Evolutionary conservation across 1,140 invertebrate species (phyloP), one percentile per base, ranked within the genome.

Genomic region (Lasaia peninsularis): DNA sequence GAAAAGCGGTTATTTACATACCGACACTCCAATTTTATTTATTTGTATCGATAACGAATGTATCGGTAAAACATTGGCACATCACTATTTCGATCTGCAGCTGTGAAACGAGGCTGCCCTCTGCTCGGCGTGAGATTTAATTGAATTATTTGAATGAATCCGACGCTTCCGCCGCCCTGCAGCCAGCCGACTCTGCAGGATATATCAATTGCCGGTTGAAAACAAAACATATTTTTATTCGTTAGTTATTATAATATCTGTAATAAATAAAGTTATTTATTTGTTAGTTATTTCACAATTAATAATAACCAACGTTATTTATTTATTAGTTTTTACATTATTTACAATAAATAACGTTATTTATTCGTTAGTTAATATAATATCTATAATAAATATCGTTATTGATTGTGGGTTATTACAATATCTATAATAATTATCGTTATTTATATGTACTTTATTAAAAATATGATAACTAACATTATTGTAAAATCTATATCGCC

Each of bases 111-210:
- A 69, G 66, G 67, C 67, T 78, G 78, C 76, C 78, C 81, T 82
- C 75, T 72, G 80, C 63, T 72, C 73, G 70, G 63, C 73, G 69
- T 67, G 76, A 72, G 77, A 79, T 84, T 82, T 86, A 85, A 86
- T 86, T 83, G 79, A 85, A 86, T 86, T 86, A 86, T 86, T 81
- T 73, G 80, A 86, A 83, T 83, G 78, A 81, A 73, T 75, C 69
- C 81, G 75, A 75, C 73, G 78, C 77, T 85, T 86, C 83, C 81
- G 80, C 71, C 75, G 78, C 64, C 71, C 68, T 62, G 71, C 62
- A 70, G 61, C 67, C 52, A 58, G 58, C 60, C 75, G 62, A 67
- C 67, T 71, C 52, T 71, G 71, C 80, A 81, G 81, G 83, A 85
- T 80, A 85, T 77, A 72, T 67, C 83, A 85, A 85, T 87, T 85